These are phyloP conservation scores for Antheraea mylitta DNA, from an alignment of 1,140 invertebrate species.

Conservation along the genomic window DNA sequence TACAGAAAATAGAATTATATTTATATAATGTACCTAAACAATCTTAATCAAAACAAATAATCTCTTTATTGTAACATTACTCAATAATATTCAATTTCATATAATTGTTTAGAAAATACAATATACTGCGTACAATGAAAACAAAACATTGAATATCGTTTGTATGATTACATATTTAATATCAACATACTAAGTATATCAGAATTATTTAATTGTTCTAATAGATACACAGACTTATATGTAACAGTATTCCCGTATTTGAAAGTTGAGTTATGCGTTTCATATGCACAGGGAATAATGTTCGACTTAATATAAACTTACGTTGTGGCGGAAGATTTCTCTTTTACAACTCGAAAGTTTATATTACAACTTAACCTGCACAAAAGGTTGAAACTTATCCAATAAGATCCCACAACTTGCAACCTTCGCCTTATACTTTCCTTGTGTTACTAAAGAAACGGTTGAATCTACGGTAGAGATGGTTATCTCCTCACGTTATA, in stretches of 20 bases:
- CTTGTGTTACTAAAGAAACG: conserved; percentile 30
- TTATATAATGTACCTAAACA: too few relatives aligned
- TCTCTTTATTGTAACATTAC: too few relatives aligned
- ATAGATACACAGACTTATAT: not conserved
- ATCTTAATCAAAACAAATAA: too few relatives aligned
- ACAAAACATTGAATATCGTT: too few relatives aligned
- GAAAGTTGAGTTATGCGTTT: not conserved
- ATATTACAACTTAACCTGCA: conserved; percentile 57
- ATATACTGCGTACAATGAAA: too few relatives aligned
- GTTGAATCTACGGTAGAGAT: conserved; percentile 18
- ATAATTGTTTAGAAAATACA: too few relatives aligned
- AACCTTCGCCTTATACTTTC: conserved; percentile 32
- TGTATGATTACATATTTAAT: too few relatives aligned
- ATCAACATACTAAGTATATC: too few relatives aligned
- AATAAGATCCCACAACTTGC: conserved; percentile 47
- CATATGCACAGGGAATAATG: not conserved
- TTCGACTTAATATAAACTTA: conserved; percentile 35
- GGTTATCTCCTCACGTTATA: conserved; percentile 15
- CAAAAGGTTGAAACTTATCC: conserved; percentile 51
- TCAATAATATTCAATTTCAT: too few relatives aligned
- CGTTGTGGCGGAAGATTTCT: conserved; percentile 26
- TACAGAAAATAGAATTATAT: too few relatives aligned
- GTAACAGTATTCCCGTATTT: not conserved
- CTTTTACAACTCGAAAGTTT: conserved; percentile 49
- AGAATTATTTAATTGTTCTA: too few relatives aligned